Evolutionary conservation across 2,113 vertebrate genomes (phyloP), one percentile per base, ranked within the genome.

Genomic region (Podocnemis expansa): DNA sequence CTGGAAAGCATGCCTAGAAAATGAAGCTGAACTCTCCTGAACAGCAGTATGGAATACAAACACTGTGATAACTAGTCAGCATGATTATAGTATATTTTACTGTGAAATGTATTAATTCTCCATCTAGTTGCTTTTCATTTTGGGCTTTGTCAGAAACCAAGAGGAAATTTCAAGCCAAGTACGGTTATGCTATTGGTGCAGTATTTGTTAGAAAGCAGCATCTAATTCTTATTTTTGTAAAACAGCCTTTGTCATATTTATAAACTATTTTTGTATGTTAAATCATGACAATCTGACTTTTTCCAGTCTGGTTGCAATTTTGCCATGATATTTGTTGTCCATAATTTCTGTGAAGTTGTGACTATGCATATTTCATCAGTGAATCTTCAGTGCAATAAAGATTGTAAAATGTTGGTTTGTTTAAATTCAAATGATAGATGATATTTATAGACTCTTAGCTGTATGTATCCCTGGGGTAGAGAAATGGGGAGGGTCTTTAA

Each of bases 291-390:
- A 79, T 78, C 47, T 56, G 78, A 85, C 91, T 91, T 89, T 82
- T 90, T 56, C 54, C 45, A 80, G 76, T 85, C 80, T 94, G 56
- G 55, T 95, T 93, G 73, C 91, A 91, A 87, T 95, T 94, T 92
- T 25, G 60, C 51, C 75, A 94, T 78, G 75, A 91, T 96, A 84
- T 55, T 8, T 55, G 63, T 88, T 80, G 7, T 91, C 58, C 56
- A 25, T 89, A 91, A 95, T 96, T 92, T 91, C 78, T 70, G 73
- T 54, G 84, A 93, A 96, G 80, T 38, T 90, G 14, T 70, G 17
- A 56, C 52, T 88, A 51, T 87, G 51, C 3, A 1, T 80, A 10
- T 0, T 83, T 7, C 89, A 85, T 73, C 31, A 84, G 34, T 67
- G 11, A 93, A 13, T 87, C 43, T 92, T 87, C 83, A 31, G 92